A percentile compares a stretch with the other conserved stretches of the same genome.
These are phyloP conservation scores for Orbicella faveolata DNA, from an alignment of 64 coral and sea anemone genomes.

Conservation along the genomic window DNA sequence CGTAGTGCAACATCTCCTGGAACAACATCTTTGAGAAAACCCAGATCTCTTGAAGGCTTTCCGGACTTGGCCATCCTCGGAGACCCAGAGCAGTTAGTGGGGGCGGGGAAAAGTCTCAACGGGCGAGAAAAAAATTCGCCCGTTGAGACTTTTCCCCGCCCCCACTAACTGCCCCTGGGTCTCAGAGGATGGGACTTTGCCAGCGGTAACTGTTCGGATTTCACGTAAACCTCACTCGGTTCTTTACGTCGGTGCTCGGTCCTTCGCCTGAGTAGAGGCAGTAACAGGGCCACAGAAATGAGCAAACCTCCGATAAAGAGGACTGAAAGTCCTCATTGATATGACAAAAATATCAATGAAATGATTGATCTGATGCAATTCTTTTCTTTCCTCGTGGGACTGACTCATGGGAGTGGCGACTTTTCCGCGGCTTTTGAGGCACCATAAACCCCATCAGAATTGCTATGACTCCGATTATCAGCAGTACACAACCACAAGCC, in stretches of 20 bases:
- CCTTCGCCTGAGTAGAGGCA: constrained; percentile 56
- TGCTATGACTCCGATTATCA: constrained; percentile 74
- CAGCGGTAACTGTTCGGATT: constrained; percentile 53
- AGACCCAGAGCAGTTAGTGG: too few species aligned
- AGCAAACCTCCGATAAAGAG: constrained; percentile 71
- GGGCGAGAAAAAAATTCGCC: too few species aligned
- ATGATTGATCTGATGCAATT: constrained; percentile 45
- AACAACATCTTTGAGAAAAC: constrained; percentile 76
- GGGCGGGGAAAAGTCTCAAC: too few species aligned
- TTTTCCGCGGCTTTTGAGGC: constrained; percentile 46
- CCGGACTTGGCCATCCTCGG: too few species aligned
- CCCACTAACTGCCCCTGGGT: too few species aligned
- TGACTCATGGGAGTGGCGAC: constrained; percentile 1
- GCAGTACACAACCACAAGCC: constrained; percentile 50
- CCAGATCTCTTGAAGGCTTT: constrained; percentile 41
- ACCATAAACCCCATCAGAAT: constrained; percentile 81
- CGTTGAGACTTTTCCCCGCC: too few species aligned
- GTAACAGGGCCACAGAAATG: constrained; percentile 57
- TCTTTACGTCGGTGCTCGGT: constrained; percentile 17
- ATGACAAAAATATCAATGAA: constrained; percentile 84
- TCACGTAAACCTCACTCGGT: constrained; percentile 80
- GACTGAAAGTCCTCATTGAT: constrained; percentile 66
- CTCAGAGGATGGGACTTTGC: too few species aligned
- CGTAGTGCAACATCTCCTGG: constrained; percentile 63
- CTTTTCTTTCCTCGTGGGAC: constrained; percentile 37